A percentile compares a stretch with the other conserved stretches of the same genome.
These are phyloP conservation scores for Monochamus saltuarius DNA, from an alignment of 1,140 invertebrate genomes.

Conservation along the genomic window DNA sequence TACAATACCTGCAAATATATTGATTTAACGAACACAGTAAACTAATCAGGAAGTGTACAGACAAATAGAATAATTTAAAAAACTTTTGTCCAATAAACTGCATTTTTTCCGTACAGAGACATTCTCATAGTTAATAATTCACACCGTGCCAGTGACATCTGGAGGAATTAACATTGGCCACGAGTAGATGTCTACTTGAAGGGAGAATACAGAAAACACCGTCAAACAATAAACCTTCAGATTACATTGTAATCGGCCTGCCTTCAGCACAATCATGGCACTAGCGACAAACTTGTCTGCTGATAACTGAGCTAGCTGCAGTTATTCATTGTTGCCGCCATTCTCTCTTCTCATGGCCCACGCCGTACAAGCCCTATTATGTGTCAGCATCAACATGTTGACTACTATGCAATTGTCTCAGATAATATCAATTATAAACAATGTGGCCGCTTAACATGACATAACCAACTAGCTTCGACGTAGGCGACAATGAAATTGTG, in stretches of 20 bases:
- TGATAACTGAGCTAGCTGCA: constrained; percentile 4
- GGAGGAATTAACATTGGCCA: neutral
- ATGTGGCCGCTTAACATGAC: constrained; percentile 6
- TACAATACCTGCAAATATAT: too few relatives aligned
- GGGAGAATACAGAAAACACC: constrained; percentile 3
- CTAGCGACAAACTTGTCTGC: constrained; percentile 6
- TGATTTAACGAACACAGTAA: too few relatives aligned
- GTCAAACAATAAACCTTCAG: constrained; percentile 3
- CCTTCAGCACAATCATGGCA: constrained; percentile 7
- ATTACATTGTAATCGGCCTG: constrained; percentile 8
- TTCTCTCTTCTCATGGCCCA: neutral
- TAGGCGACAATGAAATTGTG: too few relatives aligned
- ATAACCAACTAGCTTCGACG: neutral
- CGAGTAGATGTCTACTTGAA: neutral
- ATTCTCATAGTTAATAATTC: too few relatives aligned
- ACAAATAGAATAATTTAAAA: too few relatives aligned
- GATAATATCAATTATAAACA: constrained; percentile 10
- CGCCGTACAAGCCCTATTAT: constrained; percentile 4
- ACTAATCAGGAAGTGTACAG: too few relatives aligned
- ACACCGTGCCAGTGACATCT: neutral
- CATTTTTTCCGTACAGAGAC: too few relatives aligned
- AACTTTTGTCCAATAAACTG: too few relatives aligned
- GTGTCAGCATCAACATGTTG: constrained; percentile 9
- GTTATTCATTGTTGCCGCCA: neutral
- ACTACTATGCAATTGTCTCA: constrained; percentile 7